Conservation (phyloP, 2,113 vertebrate species). For the Sander vitreus region DNA sequence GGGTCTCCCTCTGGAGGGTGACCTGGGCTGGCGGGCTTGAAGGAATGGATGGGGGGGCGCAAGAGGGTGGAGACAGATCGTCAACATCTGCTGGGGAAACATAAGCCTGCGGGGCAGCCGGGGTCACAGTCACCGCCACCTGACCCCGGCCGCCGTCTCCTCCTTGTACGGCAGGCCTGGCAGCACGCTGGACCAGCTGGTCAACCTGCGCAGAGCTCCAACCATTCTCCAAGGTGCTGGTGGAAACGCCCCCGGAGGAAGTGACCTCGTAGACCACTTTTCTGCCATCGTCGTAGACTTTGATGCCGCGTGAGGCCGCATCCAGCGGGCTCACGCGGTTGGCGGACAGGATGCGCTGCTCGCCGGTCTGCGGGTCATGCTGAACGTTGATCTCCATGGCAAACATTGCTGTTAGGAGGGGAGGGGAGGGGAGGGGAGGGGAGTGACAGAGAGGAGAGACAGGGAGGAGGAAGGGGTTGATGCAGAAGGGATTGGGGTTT, state of each 20-base stretch:
- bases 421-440: constrained; percentile 42
- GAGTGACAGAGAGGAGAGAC: neutral
- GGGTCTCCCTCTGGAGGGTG: constrained; percentile 87
- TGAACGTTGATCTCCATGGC: constrained; percentile 99
- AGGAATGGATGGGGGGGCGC: constrained; percentile 77
- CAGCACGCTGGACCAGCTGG: constrained; percentile 91
- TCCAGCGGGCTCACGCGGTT: constrained; percentile 90
- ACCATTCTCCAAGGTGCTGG: constrained; percentile 91
- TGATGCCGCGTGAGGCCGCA: constrained; percentile 92
- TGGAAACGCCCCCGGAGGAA: constrained; percentile 88
- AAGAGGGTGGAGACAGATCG: constrained; percentile 81
- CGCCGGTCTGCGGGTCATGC: constrained; percentile 95
- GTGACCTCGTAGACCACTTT: constrained; percentile 96
- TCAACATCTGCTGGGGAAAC: constrained; percentile 60
- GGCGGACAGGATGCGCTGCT: constrained; percentile 95
- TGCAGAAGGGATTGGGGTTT: constrained; percentile 24
- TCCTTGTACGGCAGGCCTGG: constrained; percentile 83
- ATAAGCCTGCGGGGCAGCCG: constrained; percentile 67
- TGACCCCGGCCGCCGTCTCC: constrained; percentile 78
- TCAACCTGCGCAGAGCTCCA: constrained; percentile 93
- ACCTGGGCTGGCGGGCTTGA: constrained; percentile 84
- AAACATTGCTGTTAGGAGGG: constrained; percentile 92
- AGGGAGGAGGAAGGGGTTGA: constrained; percentile 6
- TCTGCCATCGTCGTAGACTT: constrained; percentile 95
- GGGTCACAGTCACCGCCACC: constrained; percentile 83